These are phyloP conservation scores for Scytalopus superciliaris DNA, from an alignment of 2,113 vertebrate species.

Conservation along the genomic window DNA sequence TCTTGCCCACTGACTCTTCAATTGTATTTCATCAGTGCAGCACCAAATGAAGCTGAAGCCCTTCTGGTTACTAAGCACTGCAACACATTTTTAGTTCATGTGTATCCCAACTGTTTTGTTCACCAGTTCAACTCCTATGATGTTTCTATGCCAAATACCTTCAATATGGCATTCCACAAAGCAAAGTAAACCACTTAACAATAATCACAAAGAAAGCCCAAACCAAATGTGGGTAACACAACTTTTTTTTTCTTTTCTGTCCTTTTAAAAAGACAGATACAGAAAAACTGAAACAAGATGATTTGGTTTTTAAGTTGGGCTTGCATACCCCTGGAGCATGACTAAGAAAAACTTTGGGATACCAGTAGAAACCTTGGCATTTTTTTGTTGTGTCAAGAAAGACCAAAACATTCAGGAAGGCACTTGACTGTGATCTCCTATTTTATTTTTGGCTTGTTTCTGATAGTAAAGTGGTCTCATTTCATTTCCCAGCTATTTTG, in stretches of 20 bases:
- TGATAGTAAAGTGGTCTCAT: not conserved
- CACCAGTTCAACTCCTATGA: not conserved
- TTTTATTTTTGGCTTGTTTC: not conserved
- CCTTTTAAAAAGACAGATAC: not conserved
- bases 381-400: not conserved
- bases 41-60: not conserved
- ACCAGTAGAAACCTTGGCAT: not conserved
- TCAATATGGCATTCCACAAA: not conserved
- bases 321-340: not conserved
- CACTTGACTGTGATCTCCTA: not conserved
- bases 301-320: not conserved
- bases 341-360: not conserved
- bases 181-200: not conserved
- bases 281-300: not conserved
- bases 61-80: not conserved
- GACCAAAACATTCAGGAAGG: not conserved
- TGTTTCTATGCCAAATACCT: not conserved
- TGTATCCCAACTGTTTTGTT: not conserved
- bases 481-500: not conserved
- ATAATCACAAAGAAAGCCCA: not conserved
- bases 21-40: not conserved
- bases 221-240: not conserved
- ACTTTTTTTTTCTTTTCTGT: not conserved
- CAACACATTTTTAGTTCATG: not conserved
- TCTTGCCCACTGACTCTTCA: not conserved